Percentiles rank a stretch among this genome's conserved stretches.
Evolutionary conservation across 2,888 invertebrate genomes (phyloP).

Genomic region (Xestoiulus laeticollis): DNA sequence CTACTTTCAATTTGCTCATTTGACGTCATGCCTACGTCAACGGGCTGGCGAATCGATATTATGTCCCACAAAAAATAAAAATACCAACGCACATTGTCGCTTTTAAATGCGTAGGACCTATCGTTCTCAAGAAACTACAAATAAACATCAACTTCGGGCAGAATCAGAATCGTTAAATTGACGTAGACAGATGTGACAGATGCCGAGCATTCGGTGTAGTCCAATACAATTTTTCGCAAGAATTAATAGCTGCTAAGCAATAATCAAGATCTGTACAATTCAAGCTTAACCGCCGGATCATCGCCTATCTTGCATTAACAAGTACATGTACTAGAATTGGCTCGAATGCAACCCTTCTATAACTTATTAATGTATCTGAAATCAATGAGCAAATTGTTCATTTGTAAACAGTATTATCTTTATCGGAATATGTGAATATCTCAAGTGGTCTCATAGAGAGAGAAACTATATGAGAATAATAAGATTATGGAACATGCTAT

Average conservation of each 20-base stretch:
- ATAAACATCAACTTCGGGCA: neutral
- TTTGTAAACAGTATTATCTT: too few relatives aligned
- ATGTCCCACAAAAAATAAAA: slow-evolving; percentile 32
- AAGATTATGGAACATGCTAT: too few relatives aligned
- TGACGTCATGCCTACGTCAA: slow-evolving; percentile 29
- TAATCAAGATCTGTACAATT: neutral
- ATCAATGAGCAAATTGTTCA: too few relatives aligned
- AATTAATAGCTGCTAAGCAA: neutral
- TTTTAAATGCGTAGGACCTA: slow-evolving; percentile 3
- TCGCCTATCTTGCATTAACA: neutral
- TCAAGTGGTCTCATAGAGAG: too few relatives aligned
- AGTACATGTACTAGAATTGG: neutral
- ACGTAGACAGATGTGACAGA: neutral
- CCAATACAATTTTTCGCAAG: neutral
- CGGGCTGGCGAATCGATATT: slow-evolving; percentile 7
- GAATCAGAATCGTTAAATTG: slow-evolving; percentile 3
- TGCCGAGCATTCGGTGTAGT: neutral
- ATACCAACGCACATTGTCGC: slow-evolving; percentile 37
- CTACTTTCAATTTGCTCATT: slow-evolving; percentile 34
- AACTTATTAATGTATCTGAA: too few relatives aligned
- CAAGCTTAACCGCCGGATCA: neutral
- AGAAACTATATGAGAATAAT: too few relatives aligned
- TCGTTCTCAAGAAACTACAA: slow-evolving; percentile 3
- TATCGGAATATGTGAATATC: too few relatives aligned
- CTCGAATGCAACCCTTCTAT: neutral